Evolutionary conservation across 2,797 vertebrate genomes (phyloP).

Genomic region (Microctenopoma stevenorrisi): DNA sequence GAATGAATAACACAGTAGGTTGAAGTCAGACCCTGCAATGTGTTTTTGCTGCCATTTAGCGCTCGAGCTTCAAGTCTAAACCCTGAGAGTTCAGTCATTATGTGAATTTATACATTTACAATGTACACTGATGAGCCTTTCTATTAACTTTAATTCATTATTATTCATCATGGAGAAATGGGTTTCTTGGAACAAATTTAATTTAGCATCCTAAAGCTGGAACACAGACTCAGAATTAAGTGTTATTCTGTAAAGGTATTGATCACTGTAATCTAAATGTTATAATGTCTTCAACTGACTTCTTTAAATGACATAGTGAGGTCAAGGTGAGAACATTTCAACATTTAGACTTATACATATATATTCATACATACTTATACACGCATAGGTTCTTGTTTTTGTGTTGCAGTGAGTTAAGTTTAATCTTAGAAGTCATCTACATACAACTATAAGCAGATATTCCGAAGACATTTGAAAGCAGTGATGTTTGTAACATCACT

Average conservation of each 20-base stretch:
- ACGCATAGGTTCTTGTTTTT: too few species aligned
- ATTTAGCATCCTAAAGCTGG: background rate
- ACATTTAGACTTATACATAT: too few species aligned
- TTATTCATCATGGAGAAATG: too few species aligned
- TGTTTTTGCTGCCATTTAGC: too few species aligned
- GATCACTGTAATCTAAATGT: background rate
- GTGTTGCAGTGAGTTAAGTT: too few species aligned
- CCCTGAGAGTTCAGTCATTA: background rate
- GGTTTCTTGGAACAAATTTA: background rate
- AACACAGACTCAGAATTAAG: background rate
- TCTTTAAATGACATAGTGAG: background rate
- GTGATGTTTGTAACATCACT: too few species aligned
- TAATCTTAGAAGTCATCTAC: too few species aligned
- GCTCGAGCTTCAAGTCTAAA: too few species aligned
- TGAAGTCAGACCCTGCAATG: background rate
- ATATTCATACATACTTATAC: too few species aligned
- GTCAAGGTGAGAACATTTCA: background rate
- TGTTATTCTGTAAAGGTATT: background rate
- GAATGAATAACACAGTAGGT: conserved; percentile 41
- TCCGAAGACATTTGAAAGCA: background rate
- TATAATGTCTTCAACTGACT: too few species aligned
- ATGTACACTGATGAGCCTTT: background rate
- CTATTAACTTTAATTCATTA: background rate
- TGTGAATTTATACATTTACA: background rate
- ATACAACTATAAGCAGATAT: background rate